Conservation (phyloP, 2,113 vertebrate species). For the Vireo altiloquus region DNA sequence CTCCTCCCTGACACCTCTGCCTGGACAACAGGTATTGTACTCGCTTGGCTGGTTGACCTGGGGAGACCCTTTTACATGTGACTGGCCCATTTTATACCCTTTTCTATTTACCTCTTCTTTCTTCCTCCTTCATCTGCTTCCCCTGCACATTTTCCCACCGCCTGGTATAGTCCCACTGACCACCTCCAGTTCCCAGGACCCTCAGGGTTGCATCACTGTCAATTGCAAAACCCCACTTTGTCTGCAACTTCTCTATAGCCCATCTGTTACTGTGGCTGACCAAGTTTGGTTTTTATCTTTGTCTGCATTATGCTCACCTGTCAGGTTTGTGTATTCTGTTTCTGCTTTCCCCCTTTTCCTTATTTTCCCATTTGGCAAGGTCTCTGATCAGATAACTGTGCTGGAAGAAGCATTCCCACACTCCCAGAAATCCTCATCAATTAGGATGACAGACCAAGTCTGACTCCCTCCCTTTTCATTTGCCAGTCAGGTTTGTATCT, state of each 20-base stretch:
- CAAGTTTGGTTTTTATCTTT: neutral
- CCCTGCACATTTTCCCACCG: neutral
- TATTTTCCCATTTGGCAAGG: neutral
- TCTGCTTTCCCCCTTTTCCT: neutral
- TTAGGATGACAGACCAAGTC: neutral
- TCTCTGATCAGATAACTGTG: neutral
- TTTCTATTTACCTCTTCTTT: neutral
- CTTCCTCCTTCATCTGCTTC: neutral
- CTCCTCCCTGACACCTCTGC: neutral
- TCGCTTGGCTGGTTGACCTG: neutral
- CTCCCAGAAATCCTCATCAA: neutral
- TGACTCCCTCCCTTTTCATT: neutral
- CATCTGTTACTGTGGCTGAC: neutral
- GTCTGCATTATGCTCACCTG: neutral
- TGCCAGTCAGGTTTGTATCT: neutral
- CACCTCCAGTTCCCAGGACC: neutral
- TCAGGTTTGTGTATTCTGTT: neutral
- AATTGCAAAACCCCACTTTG: neutral
- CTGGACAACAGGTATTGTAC: fast-evolving
- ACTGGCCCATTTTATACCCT: neutral
- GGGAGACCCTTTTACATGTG: neutral
- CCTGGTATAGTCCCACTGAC: neutral
- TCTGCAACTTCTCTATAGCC: fast-evolving
- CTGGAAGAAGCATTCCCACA: neutral
- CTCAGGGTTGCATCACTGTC: neutral